Conservation (phyloP, 2,113 vertebrate genomes). For the Arenaria interpres region DNA sequence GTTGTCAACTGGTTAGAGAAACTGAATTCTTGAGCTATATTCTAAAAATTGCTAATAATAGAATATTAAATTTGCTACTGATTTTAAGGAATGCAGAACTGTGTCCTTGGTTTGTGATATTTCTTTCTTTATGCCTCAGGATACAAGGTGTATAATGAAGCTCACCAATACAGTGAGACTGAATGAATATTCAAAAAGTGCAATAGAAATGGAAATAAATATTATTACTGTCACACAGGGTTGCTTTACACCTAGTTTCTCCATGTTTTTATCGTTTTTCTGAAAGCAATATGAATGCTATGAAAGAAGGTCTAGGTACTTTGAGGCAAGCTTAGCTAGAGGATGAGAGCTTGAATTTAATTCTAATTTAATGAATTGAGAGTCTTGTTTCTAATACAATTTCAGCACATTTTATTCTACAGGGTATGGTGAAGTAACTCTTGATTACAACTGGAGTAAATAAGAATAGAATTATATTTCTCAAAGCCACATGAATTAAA, state of each 20-base stretch:
- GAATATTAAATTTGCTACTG: background rate
- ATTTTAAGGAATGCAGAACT: background rate
- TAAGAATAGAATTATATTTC: background rate
- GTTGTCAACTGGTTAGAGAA: background rate
- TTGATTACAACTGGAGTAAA: background rate
- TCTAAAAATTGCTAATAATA: background rate
- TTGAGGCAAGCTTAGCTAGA: background rate
- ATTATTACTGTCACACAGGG: background rate
- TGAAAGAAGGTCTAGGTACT: background rate
- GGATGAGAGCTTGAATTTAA: background rate
- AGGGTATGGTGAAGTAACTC: background rate
- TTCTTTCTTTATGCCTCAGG: background rate
- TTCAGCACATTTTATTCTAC: background rate
- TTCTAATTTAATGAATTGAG: background rate
- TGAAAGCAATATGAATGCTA: background rate
- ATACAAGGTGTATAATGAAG: background rate
- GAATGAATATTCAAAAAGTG: background rate
- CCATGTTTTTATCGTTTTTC: background rate
- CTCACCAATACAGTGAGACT: background rate
- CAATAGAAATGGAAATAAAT: background rate
- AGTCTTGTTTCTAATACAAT: background rate
- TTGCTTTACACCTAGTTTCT: background rate
- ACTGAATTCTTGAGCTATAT: background rate
- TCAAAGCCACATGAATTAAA: background rate
- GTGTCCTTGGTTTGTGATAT: background rate